Evolutionary conservation across 1,140 invertebrate species (phyloP).

Genomic region (Drosophila ogumai): DNA sequence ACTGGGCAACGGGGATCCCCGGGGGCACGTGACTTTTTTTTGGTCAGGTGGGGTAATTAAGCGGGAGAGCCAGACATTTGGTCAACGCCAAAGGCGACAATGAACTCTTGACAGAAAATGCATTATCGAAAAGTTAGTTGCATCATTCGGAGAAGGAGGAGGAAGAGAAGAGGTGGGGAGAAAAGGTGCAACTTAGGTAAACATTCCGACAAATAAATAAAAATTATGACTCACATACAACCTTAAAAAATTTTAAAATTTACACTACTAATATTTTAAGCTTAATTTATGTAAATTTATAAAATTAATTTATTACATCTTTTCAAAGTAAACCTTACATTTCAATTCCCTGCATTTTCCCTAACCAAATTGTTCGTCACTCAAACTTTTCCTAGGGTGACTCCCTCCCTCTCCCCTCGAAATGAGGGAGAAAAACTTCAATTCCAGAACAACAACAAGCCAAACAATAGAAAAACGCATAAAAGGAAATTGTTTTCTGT

Average conservation of each 20-base stretch:
- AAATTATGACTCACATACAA: not conserved
- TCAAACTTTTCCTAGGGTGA: constrained; percentile 6
- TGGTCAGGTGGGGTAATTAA: constrained; percentile 62
- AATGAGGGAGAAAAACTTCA: constrained; percentile 8
- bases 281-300: no score
- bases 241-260: not conserved
- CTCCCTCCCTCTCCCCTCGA: not conserved
- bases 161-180: no score
- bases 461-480: constrained; percentile 52
- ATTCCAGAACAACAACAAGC: constrained; percentile 18
- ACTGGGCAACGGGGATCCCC: constrained; percentile 12
- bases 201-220: no score
- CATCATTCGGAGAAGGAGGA: constrained; percentile 17
- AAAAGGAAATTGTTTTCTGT: constrained; percentile 71
- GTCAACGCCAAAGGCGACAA: constrained; percentile 57
- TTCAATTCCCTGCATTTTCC: not conserved
- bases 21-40: constrained; percentile 47
- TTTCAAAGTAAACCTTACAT: not conserved
- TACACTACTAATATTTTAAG: no score
- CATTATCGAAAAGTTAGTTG: constrained; percentile 39
- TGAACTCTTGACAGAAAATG: constrained; percentile 51
- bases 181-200: not conserved
- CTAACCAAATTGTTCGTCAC: constrained; percentile 9
- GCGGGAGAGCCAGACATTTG: constrained; percentile 44
- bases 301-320: not conserved